Evolutionary conservation across 2,797 vertebrate genomes (phyloP).

Genomic region (Scyliorhinus canicula): DNA sequence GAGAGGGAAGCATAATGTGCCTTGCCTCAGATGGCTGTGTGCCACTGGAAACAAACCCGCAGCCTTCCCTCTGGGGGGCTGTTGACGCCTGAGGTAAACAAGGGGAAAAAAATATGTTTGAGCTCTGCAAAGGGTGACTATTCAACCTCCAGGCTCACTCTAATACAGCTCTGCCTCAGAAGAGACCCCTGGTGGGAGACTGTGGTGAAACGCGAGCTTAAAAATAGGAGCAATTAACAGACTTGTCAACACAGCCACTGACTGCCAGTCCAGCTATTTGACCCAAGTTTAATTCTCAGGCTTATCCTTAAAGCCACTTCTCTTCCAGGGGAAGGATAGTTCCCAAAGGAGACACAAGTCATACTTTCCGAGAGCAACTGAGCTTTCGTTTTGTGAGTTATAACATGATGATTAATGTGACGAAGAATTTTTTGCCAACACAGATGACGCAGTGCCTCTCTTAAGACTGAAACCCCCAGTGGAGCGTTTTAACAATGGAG

Average conservation of each 20-base stretch:
- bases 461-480: constrained; percentile 22
- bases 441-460: constrained; percentile 10
- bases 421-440: not conserved
- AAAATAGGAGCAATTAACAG: not conserved
- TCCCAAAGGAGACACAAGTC: not conserved
- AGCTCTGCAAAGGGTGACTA: not conserved
- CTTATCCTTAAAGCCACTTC: constrained; percentile 4
- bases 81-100: not conserved
- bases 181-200: not conserved
- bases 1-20: not conserved
- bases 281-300: not conserved
- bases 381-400: not conserved
- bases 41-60: not conserved
- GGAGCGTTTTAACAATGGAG: constrained; percentile 17
- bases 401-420: not conserved
- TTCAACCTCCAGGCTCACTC: not conserved
- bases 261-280: not conserved
- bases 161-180: not conserved
- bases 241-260: not conserved
- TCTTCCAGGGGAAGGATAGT: not conserved
- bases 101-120: too few relatives aligned
- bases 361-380: not conserved
- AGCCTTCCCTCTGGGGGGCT: not conserved
- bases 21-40: not conserved
- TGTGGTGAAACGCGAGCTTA: not conserved